These are phyloP conservation scores for Ginglymostoma cirratum DNA, from an alignment of 2,113 vertebrate species.

Conservation along the genomic window DNA sequence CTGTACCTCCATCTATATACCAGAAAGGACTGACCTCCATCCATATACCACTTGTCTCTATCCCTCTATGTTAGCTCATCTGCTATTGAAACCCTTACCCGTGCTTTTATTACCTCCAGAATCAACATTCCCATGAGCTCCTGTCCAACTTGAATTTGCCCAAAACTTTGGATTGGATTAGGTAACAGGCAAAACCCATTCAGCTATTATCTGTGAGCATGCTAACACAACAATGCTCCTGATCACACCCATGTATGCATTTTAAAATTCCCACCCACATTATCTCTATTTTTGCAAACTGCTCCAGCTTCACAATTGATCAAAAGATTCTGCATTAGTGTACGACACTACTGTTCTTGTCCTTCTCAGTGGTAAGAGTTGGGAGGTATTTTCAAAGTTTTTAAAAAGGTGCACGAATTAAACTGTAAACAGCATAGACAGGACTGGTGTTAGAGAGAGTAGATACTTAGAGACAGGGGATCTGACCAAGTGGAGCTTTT, in stretches of 20 bases:
- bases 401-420: neutral
- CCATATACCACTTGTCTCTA: neutral
- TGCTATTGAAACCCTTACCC: neutral
- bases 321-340: neutral
- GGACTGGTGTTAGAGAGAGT: neutral
- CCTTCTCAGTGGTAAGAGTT: neutral
- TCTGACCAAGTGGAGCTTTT: neutral
- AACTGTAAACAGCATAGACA: neutral
- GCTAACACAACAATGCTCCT: neutral
- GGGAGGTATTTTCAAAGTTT: neutral
- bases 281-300: neutral
- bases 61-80: neutral
- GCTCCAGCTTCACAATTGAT: neutral
- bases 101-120: neutral
- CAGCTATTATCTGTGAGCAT: neutral
- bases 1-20: no score
- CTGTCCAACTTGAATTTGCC: neutral
- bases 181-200: neutral
- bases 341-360: neutral
- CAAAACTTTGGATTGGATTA: neutral
- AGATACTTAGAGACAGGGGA: neutral
- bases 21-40: neutral
- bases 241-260: neutral
- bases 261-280: neutral
- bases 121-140: neutral